Evolutionary conservation across 2,888 invertebrate genomes (phyloP).

Genomic region (Scaptodrosophila latifasciaeformis): DNA sequence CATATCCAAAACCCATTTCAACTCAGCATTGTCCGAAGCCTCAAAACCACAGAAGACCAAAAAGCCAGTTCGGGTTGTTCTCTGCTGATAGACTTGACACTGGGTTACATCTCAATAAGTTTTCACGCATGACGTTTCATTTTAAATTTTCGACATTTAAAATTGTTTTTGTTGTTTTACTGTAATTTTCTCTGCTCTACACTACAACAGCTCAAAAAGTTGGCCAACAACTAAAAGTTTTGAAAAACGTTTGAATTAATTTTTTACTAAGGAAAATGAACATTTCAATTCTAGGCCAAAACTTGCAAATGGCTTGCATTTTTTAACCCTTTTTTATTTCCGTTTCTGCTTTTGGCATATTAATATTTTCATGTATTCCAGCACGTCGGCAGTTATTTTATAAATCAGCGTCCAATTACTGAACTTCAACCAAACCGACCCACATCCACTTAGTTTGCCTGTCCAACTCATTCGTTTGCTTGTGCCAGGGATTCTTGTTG

Average conservation of each 20-base stretch:
- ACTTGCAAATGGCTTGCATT: no score
- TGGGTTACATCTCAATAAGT: conserved; percentile 59
- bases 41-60: no score
- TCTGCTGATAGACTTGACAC: not conserved
- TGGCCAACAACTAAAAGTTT: no score
- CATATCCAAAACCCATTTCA: no score
- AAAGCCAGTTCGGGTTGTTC: not conserved
- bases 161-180: conserved; percentile 35
- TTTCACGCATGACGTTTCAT: conserved; percentile 55
- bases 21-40: no score
- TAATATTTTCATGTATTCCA: conserved; percentile 28
- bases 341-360: conserved; percentile 31
- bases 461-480: not conserved
- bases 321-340: no score
- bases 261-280: no score
- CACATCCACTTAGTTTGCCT: not conserved
- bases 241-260: no score
- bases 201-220: no score
- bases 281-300: no score
- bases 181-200: no score
- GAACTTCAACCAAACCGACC: conserved; percentile 23
- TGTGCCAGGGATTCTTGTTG: not conserved
- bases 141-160: conserved; percentile 54
- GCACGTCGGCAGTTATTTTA: conserved; percentile 43
- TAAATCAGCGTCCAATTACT: conserved; percentile 65